These are phyloP conservation scores for Cataglyphis cursor DNA, from an alignment of 2,888 invertebrate genomes.

Conservation along the genomic window DNA sequence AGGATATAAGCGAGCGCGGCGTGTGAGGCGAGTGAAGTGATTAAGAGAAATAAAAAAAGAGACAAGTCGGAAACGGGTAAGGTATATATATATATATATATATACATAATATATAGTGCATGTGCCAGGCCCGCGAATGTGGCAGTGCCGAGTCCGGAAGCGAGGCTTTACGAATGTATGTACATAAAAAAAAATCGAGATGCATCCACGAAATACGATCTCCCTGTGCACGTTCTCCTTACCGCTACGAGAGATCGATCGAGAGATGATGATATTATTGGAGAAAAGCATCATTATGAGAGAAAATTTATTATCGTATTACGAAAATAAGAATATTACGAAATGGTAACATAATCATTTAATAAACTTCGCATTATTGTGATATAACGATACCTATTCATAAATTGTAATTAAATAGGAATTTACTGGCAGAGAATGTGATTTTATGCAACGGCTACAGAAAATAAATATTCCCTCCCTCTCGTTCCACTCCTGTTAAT, in stretches of 20 bases:
- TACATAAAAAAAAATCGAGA: constrained; percentile 60
- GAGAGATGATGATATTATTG: constrained; percentile 5
- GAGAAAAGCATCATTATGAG: not conserved
- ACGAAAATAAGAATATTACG: constrained; percentile 8
- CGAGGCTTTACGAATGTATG: constrained; percentile 63
- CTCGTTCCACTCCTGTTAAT: constrained; percentile 11
- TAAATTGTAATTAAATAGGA: constrained; percentile 10
- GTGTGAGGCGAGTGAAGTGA: constrained; percentile 15
- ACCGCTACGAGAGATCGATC: constrained; percentile 8
- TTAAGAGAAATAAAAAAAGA: constrained; percentile 33
- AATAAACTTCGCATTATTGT: constrained; percentile 26
- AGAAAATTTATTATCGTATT: constrained; percentile 6
- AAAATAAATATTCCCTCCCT: constrained; percentile 20
- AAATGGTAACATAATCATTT: not conserved
- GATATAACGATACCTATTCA: not conserved
- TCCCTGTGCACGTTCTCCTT: constrained; percentile 38
- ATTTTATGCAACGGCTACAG: constrained; percentile 10
- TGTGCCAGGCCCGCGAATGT: constrained; percentile 68
- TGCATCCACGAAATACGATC: constrained; percentile 44
- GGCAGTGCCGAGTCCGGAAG: constrained; percentile 67
- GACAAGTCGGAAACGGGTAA: constrained; percentile 56
- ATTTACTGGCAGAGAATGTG: not conserved
- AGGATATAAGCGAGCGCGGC: constrained; percentile 56
- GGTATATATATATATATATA: constrained; percentile 22
- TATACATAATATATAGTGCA: constrained; percentile 47